phyloP scores from a whole-genome alignment of 2,113 vertebrate species.

The Podiceps cristatus region DNA sequence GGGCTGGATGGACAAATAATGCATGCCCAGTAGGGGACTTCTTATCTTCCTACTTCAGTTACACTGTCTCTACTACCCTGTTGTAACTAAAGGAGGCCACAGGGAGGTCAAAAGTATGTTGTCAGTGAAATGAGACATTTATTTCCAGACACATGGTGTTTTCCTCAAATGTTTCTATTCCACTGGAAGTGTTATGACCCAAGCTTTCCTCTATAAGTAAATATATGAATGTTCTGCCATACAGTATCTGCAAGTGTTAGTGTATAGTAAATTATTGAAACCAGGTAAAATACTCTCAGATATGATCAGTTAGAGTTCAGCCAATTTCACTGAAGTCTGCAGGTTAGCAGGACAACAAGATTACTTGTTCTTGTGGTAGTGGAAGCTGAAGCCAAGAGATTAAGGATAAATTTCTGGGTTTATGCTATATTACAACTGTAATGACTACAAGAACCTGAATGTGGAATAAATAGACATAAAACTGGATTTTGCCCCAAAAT shows the following conservation, averaged over 20 bases:
- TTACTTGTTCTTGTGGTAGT: background rate
- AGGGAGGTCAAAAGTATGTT: background rate
- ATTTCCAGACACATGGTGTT: background rate
- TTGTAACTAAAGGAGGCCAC: background rate
- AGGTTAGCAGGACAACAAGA: background rate
- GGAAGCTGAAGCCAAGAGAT: background rate
- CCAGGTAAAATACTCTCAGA: background rate
- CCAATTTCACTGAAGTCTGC: background rate
- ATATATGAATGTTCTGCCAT: background rate
- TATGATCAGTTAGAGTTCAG: background rate
- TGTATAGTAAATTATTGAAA: background rate
- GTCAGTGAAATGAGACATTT: background rate
- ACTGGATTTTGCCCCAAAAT: background rate
- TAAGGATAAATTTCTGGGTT: background rate
- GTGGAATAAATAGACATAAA: background rate
- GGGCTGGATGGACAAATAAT: background rate
- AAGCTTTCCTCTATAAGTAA: background rate
- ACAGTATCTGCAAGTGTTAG: background rate
- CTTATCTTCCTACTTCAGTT: background rate
- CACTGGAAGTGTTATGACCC: background rate
- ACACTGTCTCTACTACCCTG: background rate
- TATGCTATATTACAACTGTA: background rate
- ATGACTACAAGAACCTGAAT: background rate
- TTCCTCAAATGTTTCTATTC: background rate
- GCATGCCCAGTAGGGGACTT: background rate